Base-by-base conservation (phyloP, 2,888 invertebrate genomes). In the Poecilobothrus nobilitatus region DNA sequence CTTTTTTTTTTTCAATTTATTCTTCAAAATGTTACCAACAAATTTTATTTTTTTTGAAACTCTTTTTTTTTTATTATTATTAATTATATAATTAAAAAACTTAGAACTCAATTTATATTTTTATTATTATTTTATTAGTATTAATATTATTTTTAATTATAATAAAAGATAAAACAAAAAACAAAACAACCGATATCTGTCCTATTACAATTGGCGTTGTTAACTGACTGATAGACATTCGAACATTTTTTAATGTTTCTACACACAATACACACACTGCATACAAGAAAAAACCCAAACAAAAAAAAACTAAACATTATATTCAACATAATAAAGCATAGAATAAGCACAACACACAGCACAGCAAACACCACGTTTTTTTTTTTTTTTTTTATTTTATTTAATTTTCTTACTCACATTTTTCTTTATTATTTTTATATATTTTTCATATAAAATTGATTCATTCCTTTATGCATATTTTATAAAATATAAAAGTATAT, bases 121-220 rank as follows among this genome's bases (percentile, higher is more conserved):
- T 37, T 12, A 37, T 37, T 37, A 10, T 37, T 8, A 10, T 34
- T 34, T 34, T 34, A 7, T 34, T 34, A 34, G n/a, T n/a, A n/a
- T 27, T 27, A 27, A 37, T 37, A 10, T 37, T 5, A 37, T 37
- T 37, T 10, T 10, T 37, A 37, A 37, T 10, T 7, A 37, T 37
- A 5, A 37, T 37, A 37, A 37, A 10, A 37, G 2, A 37, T 37
- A 37, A 53, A 53, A 53, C 5, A 53, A 18, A 53, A 53, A 53
- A 18, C 18, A 53, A 53, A 53, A 53, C 18, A 53, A 53, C 53
- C 53, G 53, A 53, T n/a, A 53, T 53, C 53, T 53, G 53, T 53
- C 53, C n/a, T 53, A 53, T 53, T 53, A 18, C 53, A 53, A 53
- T 53, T 53, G 53, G 53, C 53, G 53, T 53, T 53, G 53, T 53